Evolutionary conservation across 2,113 vertebrate species (phyloP).

Genomic region (Crotalus viridis): DNA sequence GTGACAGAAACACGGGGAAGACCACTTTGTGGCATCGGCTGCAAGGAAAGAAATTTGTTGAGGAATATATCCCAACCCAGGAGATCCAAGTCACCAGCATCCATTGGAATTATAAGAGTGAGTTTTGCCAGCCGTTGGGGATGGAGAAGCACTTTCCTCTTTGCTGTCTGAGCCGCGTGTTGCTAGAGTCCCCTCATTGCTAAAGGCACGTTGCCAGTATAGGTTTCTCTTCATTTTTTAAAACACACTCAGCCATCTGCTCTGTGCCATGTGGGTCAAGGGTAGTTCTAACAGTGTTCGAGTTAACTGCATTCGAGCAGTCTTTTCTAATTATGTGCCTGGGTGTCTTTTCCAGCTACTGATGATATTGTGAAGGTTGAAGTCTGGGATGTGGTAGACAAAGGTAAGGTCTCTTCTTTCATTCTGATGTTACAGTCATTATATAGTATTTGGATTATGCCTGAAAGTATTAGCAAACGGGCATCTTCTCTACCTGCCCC

Average conservation of each 20-base stretch:
- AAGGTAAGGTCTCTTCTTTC: conserved; percentile 79
- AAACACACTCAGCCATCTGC: background rate
- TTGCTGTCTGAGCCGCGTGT: background rate
- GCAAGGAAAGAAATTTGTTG: conserved; percentile 92
- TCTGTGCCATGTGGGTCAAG: background rate
- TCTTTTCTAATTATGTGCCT: conserved; percentile 21
- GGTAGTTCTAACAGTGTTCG: background rate
- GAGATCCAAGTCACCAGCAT: conserved; percentile 99
- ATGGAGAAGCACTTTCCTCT: background rate
- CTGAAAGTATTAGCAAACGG: background rate
- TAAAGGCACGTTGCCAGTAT: background rate
- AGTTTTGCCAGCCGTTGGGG: conserved; percentile 50
- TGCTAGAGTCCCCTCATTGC: background rate
- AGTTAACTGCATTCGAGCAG: too few relatives aligned
- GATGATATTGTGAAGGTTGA: conserved; percentile 98
- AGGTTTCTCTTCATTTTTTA: background rate
- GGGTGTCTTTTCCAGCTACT: conserved; percentile 78
- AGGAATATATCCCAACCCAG: conserved; percentile 98
- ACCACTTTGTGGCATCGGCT: conserved; percentile 96
- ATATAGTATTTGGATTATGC: background rate
- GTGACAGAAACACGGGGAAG: conserved; percentile 97
- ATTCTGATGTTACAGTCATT: background rate
- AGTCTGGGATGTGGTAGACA: conserved; percentile 98
- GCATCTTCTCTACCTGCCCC: background rate
- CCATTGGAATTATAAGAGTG: conserved; percentile 99